Percentiles rank a stretch among this genome's conserved stretches.
These are phyloP conservation scores for Trematomus bernacchii DNA, from an alignment of 2,797 vertebrate genomes.

Conservation along the genomic window DNA sequence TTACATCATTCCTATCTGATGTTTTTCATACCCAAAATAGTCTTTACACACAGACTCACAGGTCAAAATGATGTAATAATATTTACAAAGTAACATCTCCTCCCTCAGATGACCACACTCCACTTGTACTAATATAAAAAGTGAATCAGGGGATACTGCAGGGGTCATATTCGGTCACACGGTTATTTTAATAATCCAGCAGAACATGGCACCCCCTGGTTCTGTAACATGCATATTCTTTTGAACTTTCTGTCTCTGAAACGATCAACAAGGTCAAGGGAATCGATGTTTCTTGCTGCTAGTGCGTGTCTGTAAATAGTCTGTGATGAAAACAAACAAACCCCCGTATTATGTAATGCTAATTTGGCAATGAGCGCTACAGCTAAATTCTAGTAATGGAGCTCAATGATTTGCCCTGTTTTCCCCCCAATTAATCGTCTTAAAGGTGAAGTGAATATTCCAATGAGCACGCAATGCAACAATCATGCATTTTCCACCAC, in stretches of 20 bases:
- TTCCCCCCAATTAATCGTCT: constrained; percentile 71
- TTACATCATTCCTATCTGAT: too few relatives aligned
- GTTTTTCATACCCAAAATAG: too few relatives aligned
- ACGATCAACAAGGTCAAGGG: background rate
- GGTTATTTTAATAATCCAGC: background rate
- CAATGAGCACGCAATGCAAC: constrained; percentile 48
- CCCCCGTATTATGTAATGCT: constrained; percentile 71
- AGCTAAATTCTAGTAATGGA: constrained; percentile 77
- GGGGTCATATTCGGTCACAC: background rate
- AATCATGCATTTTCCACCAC: background rate
- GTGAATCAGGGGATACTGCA: background rate
- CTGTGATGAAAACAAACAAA: constrained; percentile 68
- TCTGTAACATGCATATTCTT: background rate
- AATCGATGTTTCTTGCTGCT: constrained; percentile 28
- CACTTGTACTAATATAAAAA: background rate
- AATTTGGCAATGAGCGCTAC: constrained; percentile 71
- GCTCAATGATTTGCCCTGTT: constrained; percentile 71
- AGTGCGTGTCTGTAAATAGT: constrained; percentile 44
- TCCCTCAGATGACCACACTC: background rate
- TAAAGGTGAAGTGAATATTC: constrained; percentile 67
- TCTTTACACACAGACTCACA: background rate
- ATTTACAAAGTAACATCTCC: background rate
- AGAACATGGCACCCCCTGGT: background rate
- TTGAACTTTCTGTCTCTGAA: constrained; percentile 7
- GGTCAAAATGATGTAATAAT: background rate